A percentile compares a stretch with the other conserved stretches of the same genome.
Conservation (phyloP, 2,888 invertebrate genomes). For the Macrophya annulata region DNA sequence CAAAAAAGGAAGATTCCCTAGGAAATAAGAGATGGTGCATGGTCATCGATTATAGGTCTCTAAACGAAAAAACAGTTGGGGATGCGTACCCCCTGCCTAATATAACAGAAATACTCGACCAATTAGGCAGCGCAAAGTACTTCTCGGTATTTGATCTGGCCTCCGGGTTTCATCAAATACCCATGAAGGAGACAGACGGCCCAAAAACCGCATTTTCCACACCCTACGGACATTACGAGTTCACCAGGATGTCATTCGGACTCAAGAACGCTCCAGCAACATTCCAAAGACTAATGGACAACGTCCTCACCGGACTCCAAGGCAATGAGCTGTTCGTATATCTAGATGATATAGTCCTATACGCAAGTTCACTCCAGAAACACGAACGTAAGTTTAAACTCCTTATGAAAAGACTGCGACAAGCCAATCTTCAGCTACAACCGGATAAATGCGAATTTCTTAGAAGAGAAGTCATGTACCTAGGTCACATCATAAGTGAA, state of each 20-base stretch:
- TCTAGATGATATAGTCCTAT: slow-evolving; percentile 62
- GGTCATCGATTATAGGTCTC: too few relatives aligned
- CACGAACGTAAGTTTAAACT: slow-evolving; percentile 49
- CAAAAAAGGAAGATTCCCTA: too few relatives aligned
- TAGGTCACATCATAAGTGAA: slow-evolving; percentile 58
- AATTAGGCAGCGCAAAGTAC: not conserved
- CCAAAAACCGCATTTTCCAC: not conserved
- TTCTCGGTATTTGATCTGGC: not conserved
- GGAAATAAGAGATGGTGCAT: too few relatives aligned
- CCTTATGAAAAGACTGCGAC: slow-evolving; percentile 50
- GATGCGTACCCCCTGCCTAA: not conserved
- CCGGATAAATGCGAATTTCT: slow-evolving; percentile 59
- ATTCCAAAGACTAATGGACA: not conserved
- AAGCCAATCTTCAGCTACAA: slow-evolving; percentile 52
- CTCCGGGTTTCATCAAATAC: not conserved
- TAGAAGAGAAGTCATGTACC: slow-evolving; percentile 53
- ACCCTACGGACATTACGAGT: not conserved
- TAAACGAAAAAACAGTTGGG: not conserved
- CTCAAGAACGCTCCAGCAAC: not conserved
- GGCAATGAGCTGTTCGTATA: slow-evolving; percentile 59
- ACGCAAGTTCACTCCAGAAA: slow-evolving; percentile 57
- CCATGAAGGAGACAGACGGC: too few relatives aligned
- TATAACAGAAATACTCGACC: not conserved
- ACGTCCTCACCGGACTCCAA: not conserved
- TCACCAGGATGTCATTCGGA: not conserved